A percentile compares a stretch with the other conserved stretches of the same genome.
Evolutionary conservation across 2,113 vertebrate genomes (phyloP).

Genomic region (Otis tarda): DNA sequence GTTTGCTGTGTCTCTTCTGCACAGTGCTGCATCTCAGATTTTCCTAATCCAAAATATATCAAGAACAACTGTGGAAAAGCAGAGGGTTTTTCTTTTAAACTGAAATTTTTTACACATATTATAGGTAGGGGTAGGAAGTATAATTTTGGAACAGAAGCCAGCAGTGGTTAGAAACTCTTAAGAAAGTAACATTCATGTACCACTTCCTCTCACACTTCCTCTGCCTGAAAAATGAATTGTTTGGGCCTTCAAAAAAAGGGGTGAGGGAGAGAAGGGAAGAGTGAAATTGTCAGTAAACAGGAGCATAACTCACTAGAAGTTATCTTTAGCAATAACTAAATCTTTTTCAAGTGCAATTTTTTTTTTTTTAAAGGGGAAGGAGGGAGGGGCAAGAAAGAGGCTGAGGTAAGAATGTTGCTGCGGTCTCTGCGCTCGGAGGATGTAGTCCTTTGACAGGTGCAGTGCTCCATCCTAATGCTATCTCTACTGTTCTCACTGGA

Average conservation of each 20-base stretch:
- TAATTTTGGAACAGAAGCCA: background rate
- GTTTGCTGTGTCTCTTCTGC: background rate
- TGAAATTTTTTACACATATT: background rate
- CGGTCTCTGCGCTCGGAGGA: background rate
- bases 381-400: background rate
- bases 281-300: background rate
- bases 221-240: background rate
- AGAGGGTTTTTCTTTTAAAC: background rate
- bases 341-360: background rate
- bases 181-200: accelerated
- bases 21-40: background rate
- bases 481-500: background rate
- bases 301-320: background rate
- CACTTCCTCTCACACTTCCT: background rate
- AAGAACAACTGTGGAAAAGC: background rate
- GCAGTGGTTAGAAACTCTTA: background rate
- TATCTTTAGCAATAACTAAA: background rate
- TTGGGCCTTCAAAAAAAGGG: background rate
- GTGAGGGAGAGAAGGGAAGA: background rate
- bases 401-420: background rate
- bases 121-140: background rate
- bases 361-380: background rate
- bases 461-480: background rate
- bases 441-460: background rate
- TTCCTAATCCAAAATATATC: background rate